Percentiles rank a stretch among this genome's conserved stretches.
Conservation (phyloP, 2,113 vertebrate species). For the Chaetorhynchus papuensis region DNA sequence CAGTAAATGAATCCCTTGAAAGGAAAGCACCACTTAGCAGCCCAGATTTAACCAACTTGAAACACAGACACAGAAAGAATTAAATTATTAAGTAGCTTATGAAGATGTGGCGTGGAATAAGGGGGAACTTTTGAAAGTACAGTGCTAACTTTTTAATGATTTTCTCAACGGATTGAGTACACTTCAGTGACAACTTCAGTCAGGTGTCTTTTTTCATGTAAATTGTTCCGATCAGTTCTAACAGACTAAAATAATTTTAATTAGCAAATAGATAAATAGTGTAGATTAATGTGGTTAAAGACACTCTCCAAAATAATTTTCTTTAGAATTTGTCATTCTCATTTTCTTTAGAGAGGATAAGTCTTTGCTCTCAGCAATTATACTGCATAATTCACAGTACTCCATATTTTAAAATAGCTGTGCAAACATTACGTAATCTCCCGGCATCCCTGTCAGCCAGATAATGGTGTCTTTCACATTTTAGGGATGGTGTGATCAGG, state of each 20-base stretch:
- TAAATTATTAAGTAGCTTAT: slow-evolving; percentile 36
- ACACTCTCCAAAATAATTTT: neutral
- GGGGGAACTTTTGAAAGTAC: neutral
- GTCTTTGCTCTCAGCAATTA: slow-evolving; percentile 27
- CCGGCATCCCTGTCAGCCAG: neutral
- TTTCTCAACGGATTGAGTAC: neutral
- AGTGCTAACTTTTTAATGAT: slow-evolving; percentile 13
- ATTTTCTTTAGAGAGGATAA: slow-evolving; percentile 7
- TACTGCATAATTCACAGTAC: slow-evolving; percentile 12
- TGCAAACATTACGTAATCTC: slow-evolving; percentile 34
- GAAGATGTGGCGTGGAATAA: neutral
- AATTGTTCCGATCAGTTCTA: slow-evolving; percentile 13
- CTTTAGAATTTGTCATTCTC: slow-evolving; percentile 8
- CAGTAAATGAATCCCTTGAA: slow-evolving; percentile 5
- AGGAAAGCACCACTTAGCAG: slow-evolving; percentile 7
- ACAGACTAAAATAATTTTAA: slow-evolving; percentile 27
- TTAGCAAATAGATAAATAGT: slow-evolving; percentile 51
- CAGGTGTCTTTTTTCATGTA: slow-evolving; percentile 33
- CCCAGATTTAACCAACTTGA: slow-evolving; percentile 1
- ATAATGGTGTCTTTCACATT: slow-evolving; percentile 30
- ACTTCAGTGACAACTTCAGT: slow-evolving; percentile 15
- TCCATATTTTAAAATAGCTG: slow-evolving; percentile 37
- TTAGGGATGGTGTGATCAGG: neutral
- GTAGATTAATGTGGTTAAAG: slow-evolving; percentile 29
- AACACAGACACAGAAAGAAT: neutral